A percentile compares a stretch with the other conserved stretches of the same genome.
phyloP scores from a whole-genome alignment of 2,888 invertebrate species.

The Allacma fusca region DNA sequence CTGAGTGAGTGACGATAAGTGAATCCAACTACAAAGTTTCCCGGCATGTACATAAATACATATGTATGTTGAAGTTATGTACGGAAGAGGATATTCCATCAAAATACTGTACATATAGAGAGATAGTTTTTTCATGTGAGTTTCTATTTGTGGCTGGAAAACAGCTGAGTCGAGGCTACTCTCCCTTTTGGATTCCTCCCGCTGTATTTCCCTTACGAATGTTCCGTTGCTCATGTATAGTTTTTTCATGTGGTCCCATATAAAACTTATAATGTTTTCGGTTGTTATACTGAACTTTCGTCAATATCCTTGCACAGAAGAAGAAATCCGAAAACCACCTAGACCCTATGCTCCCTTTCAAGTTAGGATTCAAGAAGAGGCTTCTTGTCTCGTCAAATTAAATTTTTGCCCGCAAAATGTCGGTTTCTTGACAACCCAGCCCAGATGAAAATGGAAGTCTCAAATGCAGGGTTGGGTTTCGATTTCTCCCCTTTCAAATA shows the following conservation, averaged over 20 bases:
- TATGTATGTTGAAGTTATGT: no score
- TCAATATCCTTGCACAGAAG: no score
- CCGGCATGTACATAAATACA: no score
- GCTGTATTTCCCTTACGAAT: neutral
- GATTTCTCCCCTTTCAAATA: neutral
- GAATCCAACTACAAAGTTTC: neutral
- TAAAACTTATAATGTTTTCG: no score
- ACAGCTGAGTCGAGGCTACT: slow-evolving; percentile 2
- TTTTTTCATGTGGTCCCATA: no score
- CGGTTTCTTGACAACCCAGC: slow-evolving; percentile 27
- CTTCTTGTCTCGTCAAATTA: slow-evolving; percentile 42
- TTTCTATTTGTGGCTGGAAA: neutral
- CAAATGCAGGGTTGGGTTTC: neutral
- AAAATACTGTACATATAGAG: no score
- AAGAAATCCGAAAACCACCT: neutral
- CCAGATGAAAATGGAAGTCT: neutral
- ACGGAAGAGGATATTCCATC: no score
- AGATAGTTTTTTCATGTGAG: no score
- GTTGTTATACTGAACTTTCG: no score
- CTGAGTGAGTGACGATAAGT: slow-evolving; percentile 26
- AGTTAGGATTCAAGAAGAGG: slow-evolving; percentile 4
- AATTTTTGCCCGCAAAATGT: slow-evolving; percentile 41
- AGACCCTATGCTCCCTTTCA: neutral
- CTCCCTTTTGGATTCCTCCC: neutral
- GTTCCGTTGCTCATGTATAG: neutral